Evolutionary conservation across 1,140 invertebrate genomes (phyloP).

Genomic region (Megalopta genalis): DNA sequence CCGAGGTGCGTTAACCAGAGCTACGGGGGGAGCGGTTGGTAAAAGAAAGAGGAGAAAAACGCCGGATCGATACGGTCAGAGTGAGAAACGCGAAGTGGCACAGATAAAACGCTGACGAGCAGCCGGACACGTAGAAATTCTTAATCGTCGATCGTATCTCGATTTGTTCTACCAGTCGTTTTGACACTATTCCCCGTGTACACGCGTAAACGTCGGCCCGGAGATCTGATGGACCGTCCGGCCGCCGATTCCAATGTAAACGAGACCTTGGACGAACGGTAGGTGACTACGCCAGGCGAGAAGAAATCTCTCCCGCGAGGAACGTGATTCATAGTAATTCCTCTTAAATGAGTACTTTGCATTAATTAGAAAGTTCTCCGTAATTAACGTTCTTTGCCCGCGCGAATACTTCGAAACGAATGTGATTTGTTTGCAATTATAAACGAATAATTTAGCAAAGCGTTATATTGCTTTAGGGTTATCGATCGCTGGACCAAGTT

Average conservation of each 20-base stretch:
- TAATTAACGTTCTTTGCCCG: neutral
- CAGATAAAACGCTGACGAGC: slow-evolving; percentile 39
- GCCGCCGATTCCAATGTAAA: neutral
- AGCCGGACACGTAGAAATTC: slow-evolving; percentile 31
- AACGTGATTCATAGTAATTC: slow-evolving; percentile 8
- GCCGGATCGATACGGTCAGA: slow-evolving; percentile 38
- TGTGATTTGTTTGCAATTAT: too few relatives aligned
- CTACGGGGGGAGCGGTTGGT: neutral
- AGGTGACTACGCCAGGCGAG: neutral
- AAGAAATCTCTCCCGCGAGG: neutral
- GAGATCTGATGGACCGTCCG: slow-evolving; percentile 9
- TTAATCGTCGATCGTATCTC: slow-evolving; percentile 31
- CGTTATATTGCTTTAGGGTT: too few relatives aligned
- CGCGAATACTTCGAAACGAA: neutral
- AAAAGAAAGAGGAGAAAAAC: neutral
- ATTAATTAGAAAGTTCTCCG: neutral
- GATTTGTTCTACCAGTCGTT: slow-evolving; percentile 44
- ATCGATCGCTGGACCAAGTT: too few relatives aligned
- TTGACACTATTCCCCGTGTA: slow-evolving; percentile 23
- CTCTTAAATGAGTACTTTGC: neutral
- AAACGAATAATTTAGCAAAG: too few relatives aligned
- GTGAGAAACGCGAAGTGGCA: slow-evolving; percentile 32
- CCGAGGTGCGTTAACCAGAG: slow-evolving; percentile 12
- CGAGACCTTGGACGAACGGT: neutral
- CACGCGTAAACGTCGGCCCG: neutral